A percentile compares a stretch with the other conserved stretches of the same genome.
Conservation (phyloP, 2,888 invertebrate genomes). For the Mesorhabditis spiculigera region DNA sequence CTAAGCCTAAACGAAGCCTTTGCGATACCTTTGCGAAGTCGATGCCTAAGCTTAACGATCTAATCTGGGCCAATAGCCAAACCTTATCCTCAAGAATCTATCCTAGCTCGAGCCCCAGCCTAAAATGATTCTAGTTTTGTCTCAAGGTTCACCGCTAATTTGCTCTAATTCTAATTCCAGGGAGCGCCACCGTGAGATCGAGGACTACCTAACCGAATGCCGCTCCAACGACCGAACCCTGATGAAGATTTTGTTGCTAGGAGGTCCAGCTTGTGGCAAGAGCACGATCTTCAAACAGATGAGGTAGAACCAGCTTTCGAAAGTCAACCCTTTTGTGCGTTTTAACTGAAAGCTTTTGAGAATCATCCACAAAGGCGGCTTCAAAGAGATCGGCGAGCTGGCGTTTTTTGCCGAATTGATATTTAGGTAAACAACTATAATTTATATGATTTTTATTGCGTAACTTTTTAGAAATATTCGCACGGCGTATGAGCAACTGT, state of each 20-base stretch:
- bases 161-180: constrained; percentile 11
- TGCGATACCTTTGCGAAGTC: no score
- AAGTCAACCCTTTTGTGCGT: background rate
- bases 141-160: no score
- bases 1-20: no score
- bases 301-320: constrained; percentile 17
- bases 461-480: constrained; percentile 16
- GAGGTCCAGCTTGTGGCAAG: constrained; percentile 30
- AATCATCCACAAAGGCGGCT: constrained; percentile 32
- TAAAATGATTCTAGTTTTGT: no score
- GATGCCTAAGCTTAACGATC: no score
- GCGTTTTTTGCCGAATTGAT: constrained; percentile 18
- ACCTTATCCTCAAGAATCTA: no score
- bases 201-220: constrained; percentile 12
- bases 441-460: no score
- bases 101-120: no score
- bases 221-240: constrained; percentile 10
- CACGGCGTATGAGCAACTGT: constrained; percentile 20
- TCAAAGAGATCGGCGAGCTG: constrained; percentile 18
- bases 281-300: constrained; percentile 34
- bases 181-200: constrained; percentile 17
- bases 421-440: no score
- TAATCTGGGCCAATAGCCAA: no score
- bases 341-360: constrained; percentile 14
- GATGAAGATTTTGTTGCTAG: constrained; percentile 23